Evolutionary conservation across 2,888 invertebrate genomes (phyloP), one percentile per base, ranked within the genome.

Genomic region (Rhaphigaster nebulosa): DNA sequence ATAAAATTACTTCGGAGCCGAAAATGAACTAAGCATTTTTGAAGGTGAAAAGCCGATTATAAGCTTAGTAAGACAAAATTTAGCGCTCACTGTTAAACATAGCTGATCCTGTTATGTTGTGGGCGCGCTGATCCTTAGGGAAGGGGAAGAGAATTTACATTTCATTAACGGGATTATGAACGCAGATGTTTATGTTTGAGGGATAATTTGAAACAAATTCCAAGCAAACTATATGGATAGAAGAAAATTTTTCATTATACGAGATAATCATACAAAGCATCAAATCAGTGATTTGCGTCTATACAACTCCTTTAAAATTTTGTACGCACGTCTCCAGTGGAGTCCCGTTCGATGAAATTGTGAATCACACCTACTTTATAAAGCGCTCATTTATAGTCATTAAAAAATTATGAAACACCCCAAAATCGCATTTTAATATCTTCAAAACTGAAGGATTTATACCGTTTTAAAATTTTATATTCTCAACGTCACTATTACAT

Each of bases 111-210:
- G 65, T 29, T 65, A 65, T 65, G 65, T 29, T 65, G 65, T 65
- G 65, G n/a, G 65, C 5, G 29, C 10, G 60, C 1, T 10, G 10
- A 6, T n/a, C 60, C n/a, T 60, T n/a, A 12, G n/a, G 5, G 29
- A n/a, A n/a, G 65, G n/a, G n/a, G 12, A 12, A 12, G n/a, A 26
- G n/a, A 65, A 65, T 65, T 65, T 65, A 65, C 65, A 65, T 65
- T 65, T 65, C 65, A 65, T 65, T 65, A 65, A n/a, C 65, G 20
- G 65, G 65, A 65, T 65, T 65, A 65, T 65, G 29, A 65, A 13
- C 13, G 3, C n/a, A 65, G 29, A 65, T 65, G 65, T 65, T 65
- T 65, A 65, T 65, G 29, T 65, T 65, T 29, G 65, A 65, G 65
- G 29, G 65, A 29, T 65, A 29, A 65, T 65, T 65, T 65, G 29